These are phyloP conservation scores for Cetonia aurata DNA, from an alignment of 2,888 invertebrate genomes.

Conservation along the genomic window DNA sequence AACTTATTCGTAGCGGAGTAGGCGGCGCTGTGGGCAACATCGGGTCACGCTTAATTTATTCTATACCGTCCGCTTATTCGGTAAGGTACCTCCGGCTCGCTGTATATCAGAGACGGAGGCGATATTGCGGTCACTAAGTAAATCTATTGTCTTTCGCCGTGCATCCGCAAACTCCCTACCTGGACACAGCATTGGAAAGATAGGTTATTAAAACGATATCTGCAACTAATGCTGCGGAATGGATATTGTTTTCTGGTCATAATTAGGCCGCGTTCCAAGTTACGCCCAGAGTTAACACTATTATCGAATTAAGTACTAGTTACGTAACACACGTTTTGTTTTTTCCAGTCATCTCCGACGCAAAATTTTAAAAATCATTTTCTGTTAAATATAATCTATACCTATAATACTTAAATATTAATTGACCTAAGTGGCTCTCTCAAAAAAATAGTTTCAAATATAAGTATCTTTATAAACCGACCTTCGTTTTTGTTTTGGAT, in stretches of 20 bases:
- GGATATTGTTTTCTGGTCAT: slow-evolving; percentile 21
- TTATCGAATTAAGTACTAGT: too few relatives aligned
- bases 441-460: too few relatives aligned
- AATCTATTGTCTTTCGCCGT: slow-evolving; percentile 27
- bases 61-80: slow-evolving; percentile 25
- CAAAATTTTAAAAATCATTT: too few relatives aligned
- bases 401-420: too few relatives aligned
- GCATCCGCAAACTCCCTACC: slow-evolving; percentile 14
- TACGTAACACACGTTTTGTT: too few relatives aligned
- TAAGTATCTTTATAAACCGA: too few relatives aligned
- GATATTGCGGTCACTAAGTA: slow-evolving; percentile 20
- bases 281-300: slow-evolving; percentile 34
- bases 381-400: too few relatives aligned
- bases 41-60: slow-evolving; percentile 57
- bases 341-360: too few relatives aligned
- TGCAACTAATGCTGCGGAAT: slow-evolving; percentile 36
- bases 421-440: too few relatives aligned
- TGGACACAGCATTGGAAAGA: slow-evolving; percentile 3
- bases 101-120: slow-evolving; percentile 9
- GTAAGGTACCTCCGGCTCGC: neutral
- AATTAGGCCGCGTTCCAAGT: slow-evolving; percentile 15
- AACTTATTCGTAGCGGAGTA: slow-evolving; percentile 63
- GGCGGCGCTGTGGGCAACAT: slow-evolving; percentile 58
- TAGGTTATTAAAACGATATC: slow-evolving; percentile 35
- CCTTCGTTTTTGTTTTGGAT: too few relatives aligned